These are phyloP conservation scores for Taphrorychus bicolor DNA, from an alignment of 2,888 invertebrate genomes.

Conservation along the genomic window DNA sequence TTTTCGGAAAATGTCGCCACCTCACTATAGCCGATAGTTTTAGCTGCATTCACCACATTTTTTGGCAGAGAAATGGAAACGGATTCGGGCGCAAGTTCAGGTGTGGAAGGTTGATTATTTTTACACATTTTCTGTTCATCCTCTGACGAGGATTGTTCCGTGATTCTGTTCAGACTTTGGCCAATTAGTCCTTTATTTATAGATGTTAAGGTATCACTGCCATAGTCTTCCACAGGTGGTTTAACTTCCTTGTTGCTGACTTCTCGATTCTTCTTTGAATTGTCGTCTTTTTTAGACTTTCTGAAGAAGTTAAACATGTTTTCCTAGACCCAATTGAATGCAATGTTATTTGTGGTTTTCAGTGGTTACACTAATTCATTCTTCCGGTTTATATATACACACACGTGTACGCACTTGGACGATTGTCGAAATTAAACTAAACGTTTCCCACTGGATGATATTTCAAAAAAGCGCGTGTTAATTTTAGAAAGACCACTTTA, in stretches of 20 bases:
- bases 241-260: conserved; percentile 8
- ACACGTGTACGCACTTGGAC: conserved; percentile 29
- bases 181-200: background rate
- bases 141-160: conserved; percentile 4
- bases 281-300: conserved; percentile 53
- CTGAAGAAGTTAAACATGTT: conserved; percentile 56
- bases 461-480: conserved; percentile 28
- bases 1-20: conserved; percentile 49
- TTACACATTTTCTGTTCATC: conserved; percentile 50
- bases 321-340: background rate
- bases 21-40: conserved; percentile 47
- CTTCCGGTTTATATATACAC: background rate
- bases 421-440: conserved; percentile 39
- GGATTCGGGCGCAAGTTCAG: conserved; percentile 50
- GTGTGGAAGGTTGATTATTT: conserved; percentile 52
- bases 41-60: conserved; percentile 49
- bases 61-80: conserved; percentile 49
- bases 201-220: background rate
- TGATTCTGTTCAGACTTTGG: background rate
- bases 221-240: background rate
- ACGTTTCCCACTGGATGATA: conserved; percentile 29
- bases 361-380: background rate
- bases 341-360: conserved; percentile 3
- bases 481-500: conserved; percentile 37
- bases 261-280: conserved; percentile 30